Conservation (phyloP, 2,888 invertebrate species). For the Rhagonycha lutea region DNA sequence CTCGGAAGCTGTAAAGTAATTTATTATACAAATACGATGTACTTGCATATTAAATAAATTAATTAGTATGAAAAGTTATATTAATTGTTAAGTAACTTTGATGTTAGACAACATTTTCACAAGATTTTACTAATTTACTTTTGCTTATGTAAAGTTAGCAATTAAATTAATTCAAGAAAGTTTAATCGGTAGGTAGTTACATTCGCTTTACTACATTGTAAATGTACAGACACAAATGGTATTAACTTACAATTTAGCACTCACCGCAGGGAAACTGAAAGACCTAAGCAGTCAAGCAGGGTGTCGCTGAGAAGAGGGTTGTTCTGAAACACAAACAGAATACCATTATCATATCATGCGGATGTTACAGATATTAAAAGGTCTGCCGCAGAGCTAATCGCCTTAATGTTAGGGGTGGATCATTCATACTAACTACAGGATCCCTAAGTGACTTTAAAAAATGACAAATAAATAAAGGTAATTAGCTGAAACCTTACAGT, state of each 20-base stretch:
- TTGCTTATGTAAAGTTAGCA: neutral
- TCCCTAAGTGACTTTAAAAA: conserved; percentile 31
- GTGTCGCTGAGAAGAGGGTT: conserved; percentile 35
- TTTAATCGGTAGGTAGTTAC: conserved; percentile 5
- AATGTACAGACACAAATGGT: conserved; percentile 18
- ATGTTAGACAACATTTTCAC: neutral
- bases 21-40: neutral
- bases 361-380: conserved; percentile 55
- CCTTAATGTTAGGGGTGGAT: conserved; percentile 53
- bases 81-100: neutral
- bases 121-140: neutral
- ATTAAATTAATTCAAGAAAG: conserved; percentile 2
- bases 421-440: conserved; percentile 36
- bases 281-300: conserved; percentile 33
- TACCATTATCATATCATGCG: conserved; percentile 53
- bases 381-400: conserved; percentile 53
- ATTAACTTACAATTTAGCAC: conserved; percentile 28
- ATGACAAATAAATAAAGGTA: conserved; percentile 26
- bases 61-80: neutral
- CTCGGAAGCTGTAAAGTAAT: neutral
- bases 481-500: conserved; percentile 13
- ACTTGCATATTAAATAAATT: neutral
- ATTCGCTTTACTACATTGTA: conserved; percentile 16
- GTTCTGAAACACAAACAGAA: conserved; percentile 44
- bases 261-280: conserved; percentile 21